Evolutionary conservation across 2,888 invertebrate species (phyloP).

Genomic region (Syrista parreyssii): DNA sequence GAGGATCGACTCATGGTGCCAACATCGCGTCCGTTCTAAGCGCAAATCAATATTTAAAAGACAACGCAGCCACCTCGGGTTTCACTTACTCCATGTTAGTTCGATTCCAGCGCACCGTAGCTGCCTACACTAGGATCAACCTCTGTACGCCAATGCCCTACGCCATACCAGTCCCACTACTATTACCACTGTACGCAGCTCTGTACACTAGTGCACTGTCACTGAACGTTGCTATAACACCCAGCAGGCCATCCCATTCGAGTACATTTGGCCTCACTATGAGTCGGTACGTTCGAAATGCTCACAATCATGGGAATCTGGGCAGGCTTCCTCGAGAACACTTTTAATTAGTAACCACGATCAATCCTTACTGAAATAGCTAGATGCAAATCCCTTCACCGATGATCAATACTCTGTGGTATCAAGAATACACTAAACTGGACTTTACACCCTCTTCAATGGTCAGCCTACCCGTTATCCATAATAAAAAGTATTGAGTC

Average conservation of each 20-base stretch:
- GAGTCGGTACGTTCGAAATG: not conserved
- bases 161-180: not conserved
- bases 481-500: not conserved
- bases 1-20: slow-evolving; percentile 31
- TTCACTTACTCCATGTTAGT: slow-evolving; percentile 49
- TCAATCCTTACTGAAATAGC: not conserved
- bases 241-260: not conserved
- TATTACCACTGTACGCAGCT: not conserved
- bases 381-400: not conserved
- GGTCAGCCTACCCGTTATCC: not conserved
- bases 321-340: not conserved
- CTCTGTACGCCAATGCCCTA: not conserved
- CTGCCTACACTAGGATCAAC: not conserved
- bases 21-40: slow-evolving; percentile 34
- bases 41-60: slow-evolving; percentile 56
- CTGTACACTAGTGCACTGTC: not conserved
- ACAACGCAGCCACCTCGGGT: slow-evolving; percentile 48
- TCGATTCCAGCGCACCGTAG: slow-evolving; percentile 42
- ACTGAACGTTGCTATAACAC: not conserved
- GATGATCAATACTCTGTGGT: not conserved
- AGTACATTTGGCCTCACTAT: not conserved
- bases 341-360: not conserved
- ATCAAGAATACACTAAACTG: not conserved
- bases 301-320: not conserved
- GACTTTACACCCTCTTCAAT: not conserved